Evolutionary conservation across 2,113 vertebrate genomes (phyloP).

Genomic region (Lagopus leucura): DNA sequence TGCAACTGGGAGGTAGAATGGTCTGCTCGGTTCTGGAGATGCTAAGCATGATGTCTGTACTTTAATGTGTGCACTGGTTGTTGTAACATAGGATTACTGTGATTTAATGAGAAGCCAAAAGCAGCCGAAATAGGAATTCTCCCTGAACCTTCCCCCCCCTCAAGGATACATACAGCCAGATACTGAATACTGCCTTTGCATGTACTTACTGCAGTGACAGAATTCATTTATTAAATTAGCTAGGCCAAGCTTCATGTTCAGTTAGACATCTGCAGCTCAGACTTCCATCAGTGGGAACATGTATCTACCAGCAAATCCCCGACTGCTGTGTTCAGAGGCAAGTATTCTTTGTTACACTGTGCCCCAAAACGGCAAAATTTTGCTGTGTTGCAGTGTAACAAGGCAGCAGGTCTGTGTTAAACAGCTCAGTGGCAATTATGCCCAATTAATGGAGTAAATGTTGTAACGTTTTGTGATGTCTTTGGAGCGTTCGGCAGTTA

Average conservation of each 20-base stretch:
- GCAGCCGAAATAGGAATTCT: neutral
- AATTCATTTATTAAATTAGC: neutral
- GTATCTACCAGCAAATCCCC: neutral
- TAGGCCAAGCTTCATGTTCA: neutral
- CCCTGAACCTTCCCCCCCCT: neutral
- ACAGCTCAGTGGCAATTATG: neutral
- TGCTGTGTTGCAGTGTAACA: neutral
- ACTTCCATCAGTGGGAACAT: neutral
- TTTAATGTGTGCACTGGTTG: neutral
- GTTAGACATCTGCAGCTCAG: neutral
- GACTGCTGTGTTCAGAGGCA: neutral
- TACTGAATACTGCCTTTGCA: neutral
- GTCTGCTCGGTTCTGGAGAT: neutral
- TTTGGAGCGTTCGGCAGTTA: conserved; percentile 1
- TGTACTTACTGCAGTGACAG: neutral
- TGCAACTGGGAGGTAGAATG: neutral
- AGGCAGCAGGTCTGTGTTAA: neutral
- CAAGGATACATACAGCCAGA: neutral
- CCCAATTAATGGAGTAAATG: neutral
- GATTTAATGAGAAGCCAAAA: neutral
- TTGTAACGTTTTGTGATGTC: neutral
- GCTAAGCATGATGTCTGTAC: neutral
- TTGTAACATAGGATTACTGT: neutral
- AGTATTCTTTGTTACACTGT: neutral
- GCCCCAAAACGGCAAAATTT: neutral